Evolutionary conservation across 2,113 vertebrate genomes (phyloP), one percentile per base, ranked within the genome.

Genomic region (Grammomys surdaster): DNA sequence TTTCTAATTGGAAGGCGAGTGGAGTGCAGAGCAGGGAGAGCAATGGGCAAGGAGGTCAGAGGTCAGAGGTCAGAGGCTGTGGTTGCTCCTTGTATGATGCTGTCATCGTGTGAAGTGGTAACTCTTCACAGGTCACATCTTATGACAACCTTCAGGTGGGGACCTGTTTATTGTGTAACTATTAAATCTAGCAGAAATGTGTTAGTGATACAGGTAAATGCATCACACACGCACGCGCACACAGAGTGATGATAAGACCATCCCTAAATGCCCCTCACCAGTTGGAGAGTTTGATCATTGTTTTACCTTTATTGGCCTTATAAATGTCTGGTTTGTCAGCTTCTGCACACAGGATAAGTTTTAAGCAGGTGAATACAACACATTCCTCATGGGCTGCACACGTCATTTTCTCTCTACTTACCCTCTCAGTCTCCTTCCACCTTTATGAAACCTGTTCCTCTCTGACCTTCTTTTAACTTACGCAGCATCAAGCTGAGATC

Each of bases 251-350:
- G 13, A 51, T 58, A 51, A 65, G 43, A 16, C 19, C 6, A 6
- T 46, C 10, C 11, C 28, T 65, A 76, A 65, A 22, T 46, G 40
- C 12, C 8, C 10, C 51, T 77, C 4, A 7, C 6, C 33, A 60
- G 3, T 3, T 90, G 31, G 33, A 28, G 26, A 43, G 7, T 28
- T 63, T 78, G 31, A 43, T 87, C 20, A 17, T 43, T 78, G 8
- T 89, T 85, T 77, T 69, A 28, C 16, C 24, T 60, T 82, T 67
- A 33, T 65, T 56, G 72, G 19, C 43, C 54, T 78, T 65, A 76
- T 33, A 90, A 65, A 80, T 56, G 87, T 95, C 56, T 80, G 43
- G 46, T 19, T 95, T 72, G 76, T 72, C 85, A 40, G 69, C 24
- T n/a, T 87, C 80, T 5, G 7, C 33, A 14, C 60, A 54, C 40